phyloP scores from a whole-genome alignment of 2,888 invertebrate genomes.

The Helobdella robusta region DNA sequence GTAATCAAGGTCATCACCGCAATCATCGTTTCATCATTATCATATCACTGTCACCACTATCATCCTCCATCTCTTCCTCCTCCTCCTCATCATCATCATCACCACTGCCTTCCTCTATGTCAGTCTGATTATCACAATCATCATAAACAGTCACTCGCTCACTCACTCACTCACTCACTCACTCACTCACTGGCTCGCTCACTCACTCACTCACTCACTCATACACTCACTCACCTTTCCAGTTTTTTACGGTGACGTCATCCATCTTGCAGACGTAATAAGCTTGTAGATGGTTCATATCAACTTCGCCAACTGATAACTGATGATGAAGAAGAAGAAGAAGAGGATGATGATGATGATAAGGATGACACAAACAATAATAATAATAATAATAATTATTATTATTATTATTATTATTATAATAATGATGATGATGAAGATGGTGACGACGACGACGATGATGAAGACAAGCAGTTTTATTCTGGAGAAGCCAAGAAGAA shows the following conservation, averaged over 20 bases:
- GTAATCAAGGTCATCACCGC: conserved; percentile 3
- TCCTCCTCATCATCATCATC: conserved; percentile 20
- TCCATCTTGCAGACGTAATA: conserved; percentile 77
- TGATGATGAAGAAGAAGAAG: conserved; percentile 34
- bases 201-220: too few relatives aligned
- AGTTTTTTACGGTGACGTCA: conserved; percentile 83
- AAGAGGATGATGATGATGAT: background rate
- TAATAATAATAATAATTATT: background rate
- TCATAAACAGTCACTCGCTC: too few relatives aligned
- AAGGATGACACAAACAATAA: too few relatives aligned
- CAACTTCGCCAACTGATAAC: conserved; percentile 46
- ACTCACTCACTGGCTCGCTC: too few relatives aligned
- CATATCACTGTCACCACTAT: conserved; percentile 10
- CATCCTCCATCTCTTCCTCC: conserved; percentile 15
- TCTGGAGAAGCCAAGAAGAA: too few relatives aligned
- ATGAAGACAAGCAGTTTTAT: too few relatives aligned
- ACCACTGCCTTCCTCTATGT: conserved; percentile 1
- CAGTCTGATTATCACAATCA: background rate
- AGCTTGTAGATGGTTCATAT: conserved; percentile 67
- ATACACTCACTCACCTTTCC: conserved; percentile 81
- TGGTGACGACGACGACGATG: too few relatives aligned
- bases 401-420: background rate
- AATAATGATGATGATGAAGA: too few relatives aligned
- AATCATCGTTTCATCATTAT: conserved; percentile 12
- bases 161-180: background rate